A percentile compares a stretch with the other conserved stretches of the same genome.
Evolutionary conservation across 2,888 invertebrate species (phyloP).

Genomic region (Stictocephala bisonia): DNA sequence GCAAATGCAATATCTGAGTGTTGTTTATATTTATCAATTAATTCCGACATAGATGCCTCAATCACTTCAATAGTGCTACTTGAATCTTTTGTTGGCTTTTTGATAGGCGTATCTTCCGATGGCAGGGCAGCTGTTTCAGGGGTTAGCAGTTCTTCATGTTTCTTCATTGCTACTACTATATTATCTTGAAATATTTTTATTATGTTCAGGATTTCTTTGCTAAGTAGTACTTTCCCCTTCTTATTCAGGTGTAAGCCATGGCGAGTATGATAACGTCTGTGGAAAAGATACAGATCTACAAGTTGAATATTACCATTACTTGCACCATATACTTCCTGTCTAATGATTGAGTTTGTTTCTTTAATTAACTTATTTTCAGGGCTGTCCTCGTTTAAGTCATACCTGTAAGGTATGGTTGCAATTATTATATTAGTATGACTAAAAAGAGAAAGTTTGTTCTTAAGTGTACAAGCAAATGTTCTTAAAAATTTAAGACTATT

Average conservation of each 20-base stretch:
- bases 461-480: no score
- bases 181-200: background rate
- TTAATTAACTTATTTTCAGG: slow-evolving; percentile 1
- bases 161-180: background rate
- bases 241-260: background rate
- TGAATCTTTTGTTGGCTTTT: background rate
- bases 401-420: background rate
- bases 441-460: no score
- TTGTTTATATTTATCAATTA: background rate
- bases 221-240: background rate
- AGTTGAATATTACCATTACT: background rate
- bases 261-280: background rate
- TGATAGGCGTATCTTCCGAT: no score
- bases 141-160: background rate
- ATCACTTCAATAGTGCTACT: background rate
- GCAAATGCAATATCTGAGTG: background rate
- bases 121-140: no score
- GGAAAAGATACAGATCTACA: background rate
- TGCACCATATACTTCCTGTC: background rate
- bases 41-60: background rate
- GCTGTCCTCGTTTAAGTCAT: background rate
- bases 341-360: background rate
- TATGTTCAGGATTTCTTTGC: background rate
- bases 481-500: background rate
- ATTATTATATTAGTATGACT: background rate